Percentiles rank a stretch among this genome's conserved stretches.
These are phyloP conservation scores for Conchocele bisecta DNA, from an alignment of 2,888 invertebrate species.

Conservation along the genomic window DNA sequence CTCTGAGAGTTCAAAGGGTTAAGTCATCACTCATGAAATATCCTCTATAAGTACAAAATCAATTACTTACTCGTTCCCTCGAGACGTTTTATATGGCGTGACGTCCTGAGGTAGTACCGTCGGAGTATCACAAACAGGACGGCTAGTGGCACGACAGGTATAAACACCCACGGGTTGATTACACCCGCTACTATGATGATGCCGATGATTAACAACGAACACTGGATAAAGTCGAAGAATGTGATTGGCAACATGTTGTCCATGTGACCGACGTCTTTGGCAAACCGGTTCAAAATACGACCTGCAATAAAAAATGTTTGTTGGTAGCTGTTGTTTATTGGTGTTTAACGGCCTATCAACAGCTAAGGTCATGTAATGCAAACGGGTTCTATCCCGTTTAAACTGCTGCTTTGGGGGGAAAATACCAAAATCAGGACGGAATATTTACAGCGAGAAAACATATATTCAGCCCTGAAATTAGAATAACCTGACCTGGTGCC, in stretches of 20 bases:
- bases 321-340: background rate
- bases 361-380: no score
- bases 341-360: no score
- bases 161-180: slow-evolving; percentile 86
- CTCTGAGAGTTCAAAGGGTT: no score
- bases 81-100: slow-evolving; percentile 88
- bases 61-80: slow-evolving; percentile 83
- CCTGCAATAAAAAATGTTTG: slow-evolving; percentile 83
- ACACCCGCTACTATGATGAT: slow-evolving; percentile 87
- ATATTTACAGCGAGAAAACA: no score
- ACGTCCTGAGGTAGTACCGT: slow-evolving; percentile 90
- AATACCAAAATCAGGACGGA: no score
- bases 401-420: no score
- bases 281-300: slow-evolving; percentile 92
- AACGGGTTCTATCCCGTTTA: no score
- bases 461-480: no score
- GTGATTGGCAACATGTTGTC: slow-evolving; percentile 82
- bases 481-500: no score
- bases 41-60: no score
- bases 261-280: slow-evolving; percentile 92
- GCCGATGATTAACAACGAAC: slow-evolving; percentile 87
- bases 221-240: slow-evolving; percentile 83
- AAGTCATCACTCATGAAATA: no score
- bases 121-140: slow-evolving; percentile 90
- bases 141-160: slow-evolving; percentile 86